Evolutionary conservation across 2,888 invertebrate genomes (phyloP), one percentile per base, ranked within the genome.

Genomic region (Tinea trinotella): DNA sequence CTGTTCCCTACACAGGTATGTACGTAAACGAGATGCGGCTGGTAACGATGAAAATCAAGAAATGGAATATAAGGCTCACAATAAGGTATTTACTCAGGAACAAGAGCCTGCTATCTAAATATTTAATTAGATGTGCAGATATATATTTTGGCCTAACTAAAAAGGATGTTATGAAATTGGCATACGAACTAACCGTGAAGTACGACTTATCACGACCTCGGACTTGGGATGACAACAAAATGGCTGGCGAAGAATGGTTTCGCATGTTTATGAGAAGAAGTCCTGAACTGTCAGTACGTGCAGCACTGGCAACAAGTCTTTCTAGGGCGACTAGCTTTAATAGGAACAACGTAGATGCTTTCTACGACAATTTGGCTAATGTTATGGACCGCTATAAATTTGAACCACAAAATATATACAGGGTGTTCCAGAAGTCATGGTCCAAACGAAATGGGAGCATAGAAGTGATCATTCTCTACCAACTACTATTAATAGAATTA

Each of bases 311-410:
- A 20, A 65, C 61, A 19, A 50, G 50, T 12, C 50, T 50, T 13
- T 60, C 59, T 10, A 53, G 59, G 46, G 61, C 59, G 7, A 61
- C 59, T 12, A 61, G 58, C 50, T 62, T 62, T 54, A 63, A 62
- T 53, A 56, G 40, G 44, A 59, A n/a, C 2, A 63, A 63, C 36
- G 62, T 63, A 3, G 54, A 59, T 36, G 44, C 36, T 13, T 63
- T 64, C 40, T 64, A 56, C 53, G 59, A 62, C 40, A 62, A 64
- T 57, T 53, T 62, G 30, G 4, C 17, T n/a, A 57, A 1, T 24
- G 59, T 63, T 30, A 57, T 60, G 58, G 59, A 61, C 19, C 53
- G 59, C 1, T 10, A 62, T 53, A 53, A 57, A 1, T 64, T 59
- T 53, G 59, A 61, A 40, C 57, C 50, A 5, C 24, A 50, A 50